Evolutionary conservation across 2,113 vertebrate genomes (phyloP), one percentile per base, ranked within the genome.

Genomic region (Phrynocephalus versicolor): DNA sequence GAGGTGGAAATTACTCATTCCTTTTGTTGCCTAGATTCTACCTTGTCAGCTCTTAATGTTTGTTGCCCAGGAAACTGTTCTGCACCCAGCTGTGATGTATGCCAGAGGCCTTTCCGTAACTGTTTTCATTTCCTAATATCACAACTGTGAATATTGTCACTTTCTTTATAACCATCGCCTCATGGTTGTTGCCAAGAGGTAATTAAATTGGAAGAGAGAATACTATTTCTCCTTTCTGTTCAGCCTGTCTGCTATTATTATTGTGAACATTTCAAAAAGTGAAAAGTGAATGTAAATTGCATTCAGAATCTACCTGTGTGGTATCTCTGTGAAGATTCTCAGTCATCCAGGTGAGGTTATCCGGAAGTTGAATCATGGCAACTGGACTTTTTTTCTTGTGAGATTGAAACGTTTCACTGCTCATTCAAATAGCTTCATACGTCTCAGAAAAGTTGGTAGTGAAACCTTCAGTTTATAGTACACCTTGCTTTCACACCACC

Each of bases 11-110:
- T 92, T 91, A 79, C 92, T 95, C 86, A 88, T 82, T 92, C 89
- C 91, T 93, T 92, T 92, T 93, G 89, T 94, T 93, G 92, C 94
- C 83, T 94, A 0, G 1, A 70, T 93, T 94, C 86, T 86, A 88
- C 82, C 75, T 87, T 94, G 92, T 90, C 88, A 91, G 90, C 92
- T 96, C 94, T 96, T 96, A 95, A 84, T 82, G 88, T 79, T n/a
- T 81, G 16, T 96, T 95, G 88, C 96, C 95, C 87, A 94, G 95
- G 95, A 94, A 97, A 97, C 96, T 58, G 90, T 85, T 93, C 89
- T 92, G 92, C 90, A 88, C 91, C 94, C 94, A 89, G 87, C 94
- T 85, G 93, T 92, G 95, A 93, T 92, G 90, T 93, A 91, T 95
- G 95, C 96, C 95, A 94, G 72, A 90, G 87, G 92, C 88, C 91